Evolutionary conservation across 30 jellyfish, hydroid and myxozoan genomes (phyloP).

Genomic region (Sanderia malayensis): DNA sequence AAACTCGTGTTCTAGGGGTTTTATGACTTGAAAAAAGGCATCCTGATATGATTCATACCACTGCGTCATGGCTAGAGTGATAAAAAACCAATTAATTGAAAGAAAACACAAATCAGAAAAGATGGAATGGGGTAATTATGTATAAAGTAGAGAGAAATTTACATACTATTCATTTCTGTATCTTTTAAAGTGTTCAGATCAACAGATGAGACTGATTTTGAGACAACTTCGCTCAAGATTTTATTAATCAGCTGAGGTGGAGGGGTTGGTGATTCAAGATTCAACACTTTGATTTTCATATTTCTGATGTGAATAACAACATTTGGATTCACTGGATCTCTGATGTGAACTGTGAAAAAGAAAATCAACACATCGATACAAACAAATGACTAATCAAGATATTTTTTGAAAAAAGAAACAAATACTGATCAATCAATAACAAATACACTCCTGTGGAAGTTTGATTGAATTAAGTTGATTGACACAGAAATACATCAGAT

Average conservation of each 20-base stretch:
- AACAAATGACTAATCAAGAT: no score
- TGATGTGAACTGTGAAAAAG: slow-evolving; percentile 63
- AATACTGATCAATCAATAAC: no score
- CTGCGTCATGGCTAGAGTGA: slow-evolving; percentile 66
- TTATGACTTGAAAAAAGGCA: slow-evolving; percentile 82
- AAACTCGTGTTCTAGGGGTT: slow-evolving; percentile 87
- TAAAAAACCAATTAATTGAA: not conserved
- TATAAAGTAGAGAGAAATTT: not conserved
- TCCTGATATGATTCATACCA: slow-evolving; percentile 97
- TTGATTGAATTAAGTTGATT: no score
- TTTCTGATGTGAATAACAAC: slow-evolving; percentile 67
- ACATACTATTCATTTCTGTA: slow-evolving; percentile 49
- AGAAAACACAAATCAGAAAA: no score
- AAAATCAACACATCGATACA: no score
- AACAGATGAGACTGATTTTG: slow-evolving; percentile 64
- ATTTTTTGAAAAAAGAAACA: no score
- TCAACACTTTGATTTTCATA: slow-evolving; percentile 60
- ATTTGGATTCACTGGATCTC: slow-evolving; percentile 90
- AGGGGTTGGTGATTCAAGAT: slow-evolving; percentile 59
- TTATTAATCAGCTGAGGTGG: slow-evolving; percentile 66
- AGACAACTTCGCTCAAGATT: slow-evolving; percentile 71
- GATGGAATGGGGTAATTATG: no score
- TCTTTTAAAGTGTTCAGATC: slow-evolving; percentile 61
- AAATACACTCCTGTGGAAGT: no score
- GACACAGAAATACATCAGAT: no score